Evolutionary conservation across 2,797 vertebrate species (phyloP).

Genomic region (Sphaeramia orbicularis): DNA sequence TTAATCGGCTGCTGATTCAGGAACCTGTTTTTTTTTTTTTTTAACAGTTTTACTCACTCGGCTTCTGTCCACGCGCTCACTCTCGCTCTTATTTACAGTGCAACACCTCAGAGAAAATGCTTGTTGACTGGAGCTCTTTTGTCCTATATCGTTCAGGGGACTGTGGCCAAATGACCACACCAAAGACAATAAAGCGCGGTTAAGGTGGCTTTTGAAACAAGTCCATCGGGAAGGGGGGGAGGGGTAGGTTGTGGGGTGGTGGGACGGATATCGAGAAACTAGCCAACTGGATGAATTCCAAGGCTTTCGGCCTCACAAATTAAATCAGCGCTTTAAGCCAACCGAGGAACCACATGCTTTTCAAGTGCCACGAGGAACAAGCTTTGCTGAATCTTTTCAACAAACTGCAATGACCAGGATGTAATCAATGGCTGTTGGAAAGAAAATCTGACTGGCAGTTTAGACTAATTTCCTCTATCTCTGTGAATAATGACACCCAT

Average conservation of each 20-base stretch:
- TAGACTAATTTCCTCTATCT: conserved; percentile 44
- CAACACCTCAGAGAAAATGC: conserved; percentile 55
- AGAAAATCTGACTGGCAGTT: conserved; percentile 35
- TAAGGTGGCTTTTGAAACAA: conserved; percentile 73
- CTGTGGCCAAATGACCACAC: conserved; percentile 70
- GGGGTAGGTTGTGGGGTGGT: no score
- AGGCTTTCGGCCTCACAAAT: conserved; percentile 75
- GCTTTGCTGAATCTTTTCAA: conserved; percentile 66
- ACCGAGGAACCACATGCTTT: conserved; percentile 72
- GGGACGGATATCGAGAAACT: conserved; percentile 60
- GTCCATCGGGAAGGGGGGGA: conserved; percentile 45
- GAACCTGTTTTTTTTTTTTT: conserved; percentile 44
- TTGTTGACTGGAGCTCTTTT: conserved; percentile 48
- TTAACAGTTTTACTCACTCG: conserved; percentile 18
- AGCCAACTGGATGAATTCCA: conserved; percentile 78
- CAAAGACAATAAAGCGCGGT: conserved; percentile 64
- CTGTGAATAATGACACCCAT: conserved; percentile 47
- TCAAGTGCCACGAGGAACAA: conserved; percentile 69
- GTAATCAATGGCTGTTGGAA: conserved; percentile 60
- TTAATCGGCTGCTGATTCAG: conserved; percentile 60
- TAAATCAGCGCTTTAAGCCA: conserved; percentile 76
- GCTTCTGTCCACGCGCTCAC: conserved; percentile 62
- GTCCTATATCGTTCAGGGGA: conserved; percentile 56
- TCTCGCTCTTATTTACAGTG: conserved; percentile 62
- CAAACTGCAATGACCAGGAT: conserved; percentile 69